phyloP scores from a whole-genome alignment of 2,113 vertebrate species.

The Lagopus muta region DNA sequence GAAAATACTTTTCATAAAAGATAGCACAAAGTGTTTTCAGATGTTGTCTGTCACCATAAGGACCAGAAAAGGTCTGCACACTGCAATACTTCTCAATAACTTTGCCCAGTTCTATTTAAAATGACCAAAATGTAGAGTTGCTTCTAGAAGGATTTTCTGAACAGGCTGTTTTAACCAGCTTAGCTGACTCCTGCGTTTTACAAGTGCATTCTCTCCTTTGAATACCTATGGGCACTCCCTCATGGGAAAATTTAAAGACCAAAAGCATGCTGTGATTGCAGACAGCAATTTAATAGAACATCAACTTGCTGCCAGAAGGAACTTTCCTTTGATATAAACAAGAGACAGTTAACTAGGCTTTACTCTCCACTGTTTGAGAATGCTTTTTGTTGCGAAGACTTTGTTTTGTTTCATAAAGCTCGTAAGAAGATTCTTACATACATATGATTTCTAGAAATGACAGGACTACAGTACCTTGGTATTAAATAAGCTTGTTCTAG shows the following conservation, averaged over 20 bases:
- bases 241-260: not conserved
- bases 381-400: not conserved
- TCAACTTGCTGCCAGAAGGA: not conserved
- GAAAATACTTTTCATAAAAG: not conserved
- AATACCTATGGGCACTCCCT: not conserved
- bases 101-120: not conserved
- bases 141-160: not conserved
- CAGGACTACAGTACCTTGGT: not conserved
- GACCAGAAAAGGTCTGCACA: not conserved
- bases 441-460: not conserved
- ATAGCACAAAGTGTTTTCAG: not conserved
- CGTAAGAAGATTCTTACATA: not conserved
- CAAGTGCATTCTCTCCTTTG: not conserved
- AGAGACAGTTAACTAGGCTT: not conserved
- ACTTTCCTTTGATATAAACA: not conserved
- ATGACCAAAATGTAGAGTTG: not conserved
- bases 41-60: not conserved
- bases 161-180: not conserved
- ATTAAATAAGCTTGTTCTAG: not conserved
- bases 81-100: not conserved
- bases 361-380: not conserved
- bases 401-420: slow-evolving; percentile 8
- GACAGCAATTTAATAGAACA: slow-evolving; percentile 13
- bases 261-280: not conserved
- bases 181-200: not conserved